phyloP scores from a whole-genome alignment of 2,113 vertebrate genomes.

The Plectropomus leopardus region DNA sequence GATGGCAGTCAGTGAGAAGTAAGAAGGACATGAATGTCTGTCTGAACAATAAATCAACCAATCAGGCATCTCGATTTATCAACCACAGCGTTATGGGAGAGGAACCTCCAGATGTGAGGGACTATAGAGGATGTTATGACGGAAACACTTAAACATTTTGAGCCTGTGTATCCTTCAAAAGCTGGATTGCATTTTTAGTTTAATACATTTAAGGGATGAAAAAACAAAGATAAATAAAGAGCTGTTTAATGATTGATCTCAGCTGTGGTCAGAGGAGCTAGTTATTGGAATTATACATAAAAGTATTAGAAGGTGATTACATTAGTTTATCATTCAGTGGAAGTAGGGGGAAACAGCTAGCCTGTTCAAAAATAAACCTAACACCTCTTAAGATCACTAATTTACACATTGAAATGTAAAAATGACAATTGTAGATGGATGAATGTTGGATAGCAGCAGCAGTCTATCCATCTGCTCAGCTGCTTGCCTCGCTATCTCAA shows the following conservation, averaged over 20 bases:
- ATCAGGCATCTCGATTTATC: conserved; percentile 53
- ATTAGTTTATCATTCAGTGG: not conserved
- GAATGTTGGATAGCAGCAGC: too few relatives aligned
- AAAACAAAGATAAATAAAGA: not conserved
- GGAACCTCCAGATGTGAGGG: conserved; percentile 41
- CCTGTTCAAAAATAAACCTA: not conserved
- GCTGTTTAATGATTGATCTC: not conserved
- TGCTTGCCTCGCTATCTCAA: too few relatives aligned
- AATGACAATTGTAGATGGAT: too few relatives aligned
- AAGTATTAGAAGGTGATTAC: not conserved
- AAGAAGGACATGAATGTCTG: conserved; percentile 57
- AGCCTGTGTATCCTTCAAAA: conserved; percentile 47
- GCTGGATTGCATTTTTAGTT: not conserved
- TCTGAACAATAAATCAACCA: conserved; percentile 61
- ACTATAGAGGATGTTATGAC: conserved; percentile 33
- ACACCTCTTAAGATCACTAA: too few relatives aligned
- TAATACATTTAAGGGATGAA: not conserved
- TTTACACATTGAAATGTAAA: too few relatives aligned
- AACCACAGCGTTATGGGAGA: conserved; percentile 40
- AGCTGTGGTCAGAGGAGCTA: not conserved
- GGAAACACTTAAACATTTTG: conserved; percentile 19
- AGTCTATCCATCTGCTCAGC: too few relatives aligned
- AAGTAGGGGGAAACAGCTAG: not conserved
- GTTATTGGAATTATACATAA: not conserved
- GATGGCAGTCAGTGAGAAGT: conserved; percentile 41